A percentile compares a stretch with the other conserved stretches of the same genome.
Evolutionary conservation across 2,888 invertebrate genomes (phyloP).

Genomic region (Leucozona laternaria): DNA sequence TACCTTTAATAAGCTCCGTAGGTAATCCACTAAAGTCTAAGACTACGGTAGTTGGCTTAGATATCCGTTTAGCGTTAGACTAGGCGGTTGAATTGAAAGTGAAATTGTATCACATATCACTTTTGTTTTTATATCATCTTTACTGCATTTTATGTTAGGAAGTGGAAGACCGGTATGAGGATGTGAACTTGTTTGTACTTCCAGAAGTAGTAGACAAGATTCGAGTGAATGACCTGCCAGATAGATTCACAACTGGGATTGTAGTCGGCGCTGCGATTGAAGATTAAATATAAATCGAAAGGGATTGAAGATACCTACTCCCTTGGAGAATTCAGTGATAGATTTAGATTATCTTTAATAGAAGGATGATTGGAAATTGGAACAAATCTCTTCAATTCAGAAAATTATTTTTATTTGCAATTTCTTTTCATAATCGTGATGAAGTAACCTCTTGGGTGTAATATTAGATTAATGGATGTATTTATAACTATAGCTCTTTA

Average conservation of each 20-base stretch:
- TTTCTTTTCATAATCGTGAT: constrained; percentile 7
- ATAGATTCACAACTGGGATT: not conserved
- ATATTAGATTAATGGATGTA: not conserved
- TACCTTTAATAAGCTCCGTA: constrained; percentile 25
- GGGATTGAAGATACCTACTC: constrained; percentile 33
- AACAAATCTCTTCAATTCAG: constrained; percentile 1
- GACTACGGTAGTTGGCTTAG: not conserved
- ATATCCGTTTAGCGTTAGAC: constrained; percentile 4
- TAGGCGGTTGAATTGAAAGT: constrained; percentile 61
- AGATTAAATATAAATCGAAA: constrained; percentile 30
- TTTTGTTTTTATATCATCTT: constrained; percentile 64
- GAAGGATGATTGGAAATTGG: not conserved
- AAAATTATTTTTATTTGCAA: constrained; percentile 35
- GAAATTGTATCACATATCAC: constrained; percentile 56
- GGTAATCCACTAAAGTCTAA: constrained; percentile 22
- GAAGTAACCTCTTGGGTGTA: not conserved
- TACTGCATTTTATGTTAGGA: constrained; percentile 3
- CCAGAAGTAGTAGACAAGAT: not conserved
- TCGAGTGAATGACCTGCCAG: not conserved
- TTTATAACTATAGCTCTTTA: too few relatives aligned
- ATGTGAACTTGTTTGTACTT: constrained; percentile 40
- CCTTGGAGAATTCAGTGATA: constrained; percentile 3
- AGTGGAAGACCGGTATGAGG: constrained; percentile 35
- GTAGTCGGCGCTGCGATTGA: constrained; percentile 7
- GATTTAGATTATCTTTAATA: constrained; percentile 26